Evolutionary conservation across 2,888 invertebrate genomes (phyloP).

Genomic region (Malthinus flaveolus): DNA sequence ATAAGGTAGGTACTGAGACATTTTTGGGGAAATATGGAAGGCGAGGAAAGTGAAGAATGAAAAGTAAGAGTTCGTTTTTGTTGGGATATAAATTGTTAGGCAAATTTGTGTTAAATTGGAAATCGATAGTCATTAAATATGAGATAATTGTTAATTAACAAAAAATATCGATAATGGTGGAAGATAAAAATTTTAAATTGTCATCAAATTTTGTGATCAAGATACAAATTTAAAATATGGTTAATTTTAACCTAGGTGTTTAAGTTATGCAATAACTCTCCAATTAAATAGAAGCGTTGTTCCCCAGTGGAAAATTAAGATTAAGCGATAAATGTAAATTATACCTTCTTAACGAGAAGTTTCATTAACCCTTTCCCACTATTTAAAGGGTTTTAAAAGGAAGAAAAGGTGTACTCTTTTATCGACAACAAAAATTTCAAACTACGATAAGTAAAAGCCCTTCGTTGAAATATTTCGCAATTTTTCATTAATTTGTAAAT

Average conservation of each 20-base stretch:
- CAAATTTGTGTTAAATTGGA: no score
- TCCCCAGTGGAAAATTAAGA: slow-evolving; percentile 20
- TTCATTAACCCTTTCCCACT: slow-evolving; percentile 19
- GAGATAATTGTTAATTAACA: background rate
- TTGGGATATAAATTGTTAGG: no score
- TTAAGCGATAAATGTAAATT: slow-evolving; percentile 21
- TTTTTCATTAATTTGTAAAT: no score
- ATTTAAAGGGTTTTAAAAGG: slow-evolving; percentile 14
- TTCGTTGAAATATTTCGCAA: no score
- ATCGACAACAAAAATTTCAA: no score
- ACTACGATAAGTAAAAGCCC: no score
- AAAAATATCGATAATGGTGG: background rate
- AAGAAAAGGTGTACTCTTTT: background rate
- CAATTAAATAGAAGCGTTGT: slow-evolving; percentile 16
- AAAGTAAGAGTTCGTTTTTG: no score
- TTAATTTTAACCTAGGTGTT: slow-evolving; percentile 10
- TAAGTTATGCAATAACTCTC: slow-evolving; percentile 12
- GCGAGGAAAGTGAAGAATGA: no score
- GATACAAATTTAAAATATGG: slow-evolving; percentile 1
- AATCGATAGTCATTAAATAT: background rate
- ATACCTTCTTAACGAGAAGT: slow-evolving; percentile 19
- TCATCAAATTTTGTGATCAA: slow-evolving; percentile 4
- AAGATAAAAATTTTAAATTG: slow-evolving; percentile 5
- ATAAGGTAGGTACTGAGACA: no score
- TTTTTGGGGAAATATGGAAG: no score